Conservation (phyloP, 2,888 invertebrate species). For the Mycalesis mineus region DNA sequence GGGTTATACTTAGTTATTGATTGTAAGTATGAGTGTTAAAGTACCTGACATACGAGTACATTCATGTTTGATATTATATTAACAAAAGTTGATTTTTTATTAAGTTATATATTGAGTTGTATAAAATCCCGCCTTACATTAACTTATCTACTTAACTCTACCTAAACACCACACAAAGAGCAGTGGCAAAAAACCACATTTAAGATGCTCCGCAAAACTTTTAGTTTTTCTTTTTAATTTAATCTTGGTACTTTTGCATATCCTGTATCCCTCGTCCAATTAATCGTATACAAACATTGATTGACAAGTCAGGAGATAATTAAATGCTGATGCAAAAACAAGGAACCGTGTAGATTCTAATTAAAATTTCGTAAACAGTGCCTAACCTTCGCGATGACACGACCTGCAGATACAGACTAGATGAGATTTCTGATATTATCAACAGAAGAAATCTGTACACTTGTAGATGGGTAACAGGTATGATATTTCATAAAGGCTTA, state of each 20-base stretch:
- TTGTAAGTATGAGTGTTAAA: no score
- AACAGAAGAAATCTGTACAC: no score
- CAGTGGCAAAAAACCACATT: neutral
- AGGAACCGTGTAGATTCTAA: constrained; percentile 39
- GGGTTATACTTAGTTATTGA: no score
- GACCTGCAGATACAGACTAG: no score
- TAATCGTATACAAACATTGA: constrained; percentile 8
- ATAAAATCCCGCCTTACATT: no score
- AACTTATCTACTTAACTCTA: neutral
- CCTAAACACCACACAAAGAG: neutral
- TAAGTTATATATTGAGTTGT: no score
- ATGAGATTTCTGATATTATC: no score
- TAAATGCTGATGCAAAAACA: constrained; percentile 27
- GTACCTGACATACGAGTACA: no score
- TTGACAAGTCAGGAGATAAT: constrained; percentile 22
- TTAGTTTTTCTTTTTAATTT: constrained; percentile 7
- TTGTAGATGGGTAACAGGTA: no score
- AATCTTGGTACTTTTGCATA: constrained; percentile 4
- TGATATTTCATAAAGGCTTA: no score
- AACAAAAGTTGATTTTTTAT: no score
- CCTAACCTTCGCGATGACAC: constrained; percentile 51
- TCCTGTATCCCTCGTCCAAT: constrained; percentile 7
- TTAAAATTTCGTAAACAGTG: constrained; percentile 37
- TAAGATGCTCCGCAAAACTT: neutral
- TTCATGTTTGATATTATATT: no score